Base-by-base conservation (phyloP, 2,888 invertebrate genomes). In the Erannis defoliaria region DNA sequence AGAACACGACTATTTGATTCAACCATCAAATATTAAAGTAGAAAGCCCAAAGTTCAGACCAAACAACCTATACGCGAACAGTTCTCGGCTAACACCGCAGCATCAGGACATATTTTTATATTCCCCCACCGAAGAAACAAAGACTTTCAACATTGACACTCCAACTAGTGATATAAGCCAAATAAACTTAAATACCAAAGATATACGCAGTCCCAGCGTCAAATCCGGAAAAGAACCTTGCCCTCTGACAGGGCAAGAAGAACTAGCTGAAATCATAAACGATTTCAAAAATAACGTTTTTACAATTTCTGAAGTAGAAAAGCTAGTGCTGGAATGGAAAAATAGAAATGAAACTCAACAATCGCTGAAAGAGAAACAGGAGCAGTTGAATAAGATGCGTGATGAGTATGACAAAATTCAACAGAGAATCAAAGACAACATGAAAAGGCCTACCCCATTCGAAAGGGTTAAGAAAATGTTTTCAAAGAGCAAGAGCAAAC, bases 201-300 rank as follows among this genome's bases (percentile, higher is more conserved):
- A 92, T 60, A 72, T 82, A 14, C 83, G 87, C 67, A 90, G 88
- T 51, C 89, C 89, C 37, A 90, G 91, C 69, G 71, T 91, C 26
- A 93, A 92, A 72, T 91, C 90, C 9, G 84, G 87, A 0, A 90
- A 90, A 70, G 92, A 91, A 38, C 80, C 55, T n/a, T 86, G 76
- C 62, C 90, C 90, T 1, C 74, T 89, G 4, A 92, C 89, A 0
- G 93, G 93, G 1, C 96, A 97, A 80, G 97, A 97, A 67, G 97
- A 98, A 80, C 91, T 98, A 61, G 94, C 96, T 2, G 97, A 97
- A 88, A 97, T 98, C 51, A 97, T 98, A 81, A 97, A 96, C 77
- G 97, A 97, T 77, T 97, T 97, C 77, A 97, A 98, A 84, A 97
- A 97, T 77, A 97, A 97, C 78, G 97, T 97, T 2, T 96, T 97